A percentile compares a stretch with the other conserved stretches of the same genome.
Evolutionary conservation across 2,797 vertebrate genomes (phyloP).

Genomic region (Rhincodon typus): DNA sequence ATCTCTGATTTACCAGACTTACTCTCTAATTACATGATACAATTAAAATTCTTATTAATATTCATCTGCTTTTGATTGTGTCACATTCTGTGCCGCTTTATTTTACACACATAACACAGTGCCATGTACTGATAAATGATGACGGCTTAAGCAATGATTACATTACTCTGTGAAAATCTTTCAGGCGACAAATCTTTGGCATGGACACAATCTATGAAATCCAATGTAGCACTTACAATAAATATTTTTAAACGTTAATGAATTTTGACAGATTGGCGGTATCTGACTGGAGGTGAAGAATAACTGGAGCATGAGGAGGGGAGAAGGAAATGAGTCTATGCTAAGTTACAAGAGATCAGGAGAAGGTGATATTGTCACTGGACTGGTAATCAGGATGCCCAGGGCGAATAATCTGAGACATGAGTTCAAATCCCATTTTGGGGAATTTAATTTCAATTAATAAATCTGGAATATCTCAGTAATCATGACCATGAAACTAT

Average conservation of each 20-base stretch:
- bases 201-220: not conserved
- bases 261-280: not conserved
- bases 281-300: not conserved
- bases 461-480: too few relatives aligned
- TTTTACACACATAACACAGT: not conserved
- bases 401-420: too few relatives aligned
- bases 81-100: not conserved
- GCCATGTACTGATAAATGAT: not conserved
- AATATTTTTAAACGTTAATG: not conserved
- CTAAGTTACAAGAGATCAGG: too few relatives aligned
- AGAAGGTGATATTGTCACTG: too few relatives aligned
- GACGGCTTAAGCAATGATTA: not conserved
- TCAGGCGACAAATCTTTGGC: not conserved
- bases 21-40: conserved; percentile 28
- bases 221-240: not conserved
- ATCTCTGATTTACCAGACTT: too few relatives aligned
- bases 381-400: too few relatives aligned
- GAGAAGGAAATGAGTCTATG: not conserved
- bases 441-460: too few relatives aligned
- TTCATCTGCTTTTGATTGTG: not conserved
- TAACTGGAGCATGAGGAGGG: not conserved
- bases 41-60: conserved; percentile 29
- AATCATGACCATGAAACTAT: too few relatives aligned
- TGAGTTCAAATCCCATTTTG: too few relatives aligned
- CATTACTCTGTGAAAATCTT: not conserved